Conservation (phyloP, 2,797 vertebrate species). For the Martes flavigula region DNA sequence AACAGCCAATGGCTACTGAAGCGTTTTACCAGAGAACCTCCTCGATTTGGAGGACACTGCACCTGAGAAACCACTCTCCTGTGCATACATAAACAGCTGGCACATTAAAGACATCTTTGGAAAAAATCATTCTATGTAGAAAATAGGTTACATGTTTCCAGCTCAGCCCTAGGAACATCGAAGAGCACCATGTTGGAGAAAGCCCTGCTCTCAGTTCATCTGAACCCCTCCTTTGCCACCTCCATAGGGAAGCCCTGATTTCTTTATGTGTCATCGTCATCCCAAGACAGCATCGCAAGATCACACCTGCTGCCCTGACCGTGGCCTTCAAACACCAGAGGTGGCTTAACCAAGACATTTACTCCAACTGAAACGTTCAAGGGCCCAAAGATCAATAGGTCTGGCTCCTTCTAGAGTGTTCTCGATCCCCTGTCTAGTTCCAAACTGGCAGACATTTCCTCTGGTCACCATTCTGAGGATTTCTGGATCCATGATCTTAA, state of each 20-base stretch:
- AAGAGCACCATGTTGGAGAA: neutral
- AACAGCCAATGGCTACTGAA: slow-evolving; percentile 42
- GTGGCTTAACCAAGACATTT: neutral
- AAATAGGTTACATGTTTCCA: slow-evolving; percentile 32
- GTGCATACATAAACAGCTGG: slow-evolving; percentile 59
- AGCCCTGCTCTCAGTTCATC: neutral
- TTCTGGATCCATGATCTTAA: neutral
- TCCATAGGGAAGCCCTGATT: neutral
- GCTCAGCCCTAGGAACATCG: neutral
- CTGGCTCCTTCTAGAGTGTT: neutral
- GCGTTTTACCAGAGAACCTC: slow-evolving; percentile 47
- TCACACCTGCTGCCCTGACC: neutral
- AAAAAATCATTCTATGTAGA: slow-evolving; percentile 69
- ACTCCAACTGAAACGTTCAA: neutral
- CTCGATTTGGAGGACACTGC: slow-evolving; percentile 59
- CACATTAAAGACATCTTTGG: slow-evolving; percentile 55
- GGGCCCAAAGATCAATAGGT: neutral
- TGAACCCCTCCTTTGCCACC: neutral
- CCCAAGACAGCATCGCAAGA: neutral
- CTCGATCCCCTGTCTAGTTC: neutral
- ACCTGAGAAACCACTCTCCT: slow-evolving; percentile 61
- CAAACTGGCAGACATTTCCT: neutral
- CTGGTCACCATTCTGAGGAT: neutral
- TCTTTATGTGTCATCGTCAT: neutral
- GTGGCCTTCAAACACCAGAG: neutral